Conservation (phyloP, 1,140 invertebrate species). For the Calliopsis andreniformis region DNA sequence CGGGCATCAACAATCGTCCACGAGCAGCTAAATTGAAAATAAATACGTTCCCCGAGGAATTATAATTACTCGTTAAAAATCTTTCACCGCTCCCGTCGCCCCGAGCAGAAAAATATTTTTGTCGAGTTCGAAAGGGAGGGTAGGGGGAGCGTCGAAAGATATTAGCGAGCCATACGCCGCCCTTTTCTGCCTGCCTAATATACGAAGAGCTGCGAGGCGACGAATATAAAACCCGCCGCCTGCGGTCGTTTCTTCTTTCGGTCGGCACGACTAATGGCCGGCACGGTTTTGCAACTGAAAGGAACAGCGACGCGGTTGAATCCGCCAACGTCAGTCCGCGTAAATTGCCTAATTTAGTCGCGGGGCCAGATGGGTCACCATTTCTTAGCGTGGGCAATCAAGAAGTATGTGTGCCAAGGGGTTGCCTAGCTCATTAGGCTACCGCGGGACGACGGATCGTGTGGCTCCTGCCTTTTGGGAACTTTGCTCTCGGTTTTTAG, state of each 20-base stretch:
- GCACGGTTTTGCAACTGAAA: slow-evolving; percentile 61
- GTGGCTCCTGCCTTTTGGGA: neutral
- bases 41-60: slow-evolving; percentile 38
- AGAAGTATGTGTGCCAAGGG: slow-evolving; percentile 18
- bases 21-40: slow-evolving; percentile 43
- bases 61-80: slow-evolving; percentile 51
- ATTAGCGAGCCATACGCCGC: slow-evolving; percentile 49
- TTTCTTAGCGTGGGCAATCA: slow-evolving; percentile 58
- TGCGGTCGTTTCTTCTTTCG: slow-evolving; percentile 42
- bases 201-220: slow-evolving; percentile 52
- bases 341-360: slow-evolving; percentile 77
- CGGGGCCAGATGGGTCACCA: slow-evolving; percentile 54
- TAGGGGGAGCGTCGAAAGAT: slow-evolving; percentile 52
- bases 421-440: slow-evolving; percentile 58
- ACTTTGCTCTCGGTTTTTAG: neutral
- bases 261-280: slow-evolving; percentile 60
- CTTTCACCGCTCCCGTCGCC: slow-evolving; percentile 45
- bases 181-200: slow-evolving; percentile 54
- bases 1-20: slow-evolving; percentile 26
- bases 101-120: slow-evolving; percentile 53
- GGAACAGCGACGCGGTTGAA: slow-evolving; percentile 43
- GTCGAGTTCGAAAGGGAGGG: slow-evolving; percentile 26
- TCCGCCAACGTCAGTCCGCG: slow-evolving; percentile 55
- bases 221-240: slow-evolving; percentile 62
- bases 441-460: slow-evolving; percentile 34